These are phyloP conservation scores for Sus scrofa DNA, from an alignment of 2,113 vertebrate species.

Conservation along the genomic window T2T-Sscrofa CM000824.6:68612501-68613000, in stretches of 20 bases:
- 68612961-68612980: constrained; percentile 85
- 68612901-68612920: constrained; percentile 86
- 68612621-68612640: constrained; percentile 86
- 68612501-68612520: constrained; percentile 97
- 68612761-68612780: constrained; percentile 87
- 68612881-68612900: constrained; percentile 83
- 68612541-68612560: constrained; percentile 99
- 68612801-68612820: constrained; percentile 82
- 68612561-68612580: constrained; percentile 99
- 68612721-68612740: constrained; percentile 47
- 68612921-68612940: constrained; percentile 85
- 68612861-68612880: constrained; percentile 84
- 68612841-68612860: constrained; percentile 84
- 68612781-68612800: constrained; percentile 86
- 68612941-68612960: constrained; percentile 85
- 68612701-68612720: constrained; percentile 70
- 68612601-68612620: constrained; percentile 99
- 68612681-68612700: constrained; percentile 60
- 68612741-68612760: constrained; percentile 83
- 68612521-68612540: constrained; percentile 99
- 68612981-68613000: constrained; percentile 82
- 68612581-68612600: constrained; percentile 99
- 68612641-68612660: constrained; percentile 87
- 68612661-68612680: constrained; percentile 69
- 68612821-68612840: constrained; percentile 84